Conservation (phyloP, 2,113 vertebrate genomes). For the Ploceus nigricollis region DNA sequence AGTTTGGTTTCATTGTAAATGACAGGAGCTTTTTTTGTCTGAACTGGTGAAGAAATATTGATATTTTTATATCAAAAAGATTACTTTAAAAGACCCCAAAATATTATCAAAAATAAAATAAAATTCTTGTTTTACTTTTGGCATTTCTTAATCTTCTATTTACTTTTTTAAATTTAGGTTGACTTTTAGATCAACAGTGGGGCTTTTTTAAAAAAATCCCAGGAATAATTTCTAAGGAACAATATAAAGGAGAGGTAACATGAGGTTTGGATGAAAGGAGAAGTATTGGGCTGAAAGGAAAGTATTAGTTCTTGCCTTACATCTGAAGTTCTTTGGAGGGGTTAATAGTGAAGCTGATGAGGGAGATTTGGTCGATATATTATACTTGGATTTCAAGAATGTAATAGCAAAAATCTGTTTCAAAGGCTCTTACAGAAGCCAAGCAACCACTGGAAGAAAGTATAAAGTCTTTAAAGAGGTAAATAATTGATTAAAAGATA, state of each 20-base stretch:
- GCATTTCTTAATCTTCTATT: neutral
- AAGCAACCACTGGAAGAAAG: neutral
- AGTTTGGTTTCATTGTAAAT: neutral
- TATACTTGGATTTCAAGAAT: neutral
- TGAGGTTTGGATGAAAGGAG: neutral
- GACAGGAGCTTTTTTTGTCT: neutral
- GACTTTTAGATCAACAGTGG: neutral
- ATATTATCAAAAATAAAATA: neutral
- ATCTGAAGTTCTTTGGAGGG: neutral
- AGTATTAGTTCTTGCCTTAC: neutral
- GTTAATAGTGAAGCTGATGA: neutral
- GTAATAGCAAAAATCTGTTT: neutral
- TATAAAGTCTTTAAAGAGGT: neutral
- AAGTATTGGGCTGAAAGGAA: neutral
- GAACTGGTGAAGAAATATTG: neutral
- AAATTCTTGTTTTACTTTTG: neutral
- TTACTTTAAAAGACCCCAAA: neutral
- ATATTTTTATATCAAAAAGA: neutral
- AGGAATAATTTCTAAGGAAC: neutral
- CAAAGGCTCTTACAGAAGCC: conserved; percentile 2
- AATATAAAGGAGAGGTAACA: neutral
- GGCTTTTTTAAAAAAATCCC: neutral
- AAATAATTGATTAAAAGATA: conserved; percentile 22
- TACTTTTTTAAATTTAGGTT: neutral
- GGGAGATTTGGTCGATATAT: neutral